phyloP scores from a whole-genome alignment of 2,113 vertebrate species.

The Lampris megalopsis region DNA sequence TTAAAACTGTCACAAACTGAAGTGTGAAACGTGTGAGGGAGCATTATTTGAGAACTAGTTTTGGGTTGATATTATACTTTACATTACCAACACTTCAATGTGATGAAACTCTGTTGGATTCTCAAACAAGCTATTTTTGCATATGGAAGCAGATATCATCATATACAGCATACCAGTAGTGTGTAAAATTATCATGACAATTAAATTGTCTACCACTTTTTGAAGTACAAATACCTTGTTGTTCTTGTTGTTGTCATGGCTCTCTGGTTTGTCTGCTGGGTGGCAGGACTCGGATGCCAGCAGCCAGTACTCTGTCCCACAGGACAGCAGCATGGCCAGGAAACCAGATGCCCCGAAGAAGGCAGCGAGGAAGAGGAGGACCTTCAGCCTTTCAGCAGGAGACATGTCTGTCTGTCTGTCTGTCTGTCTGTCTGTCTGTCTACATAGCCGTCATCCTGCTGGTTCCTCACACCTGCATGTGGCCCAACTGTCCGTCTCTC shows the following conservation, averaged over 20 bases:
- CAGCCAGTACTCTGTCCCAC: slow-evolving; percentile 91
- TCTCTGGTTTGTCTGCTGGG: slow-evolving; percentile 43
- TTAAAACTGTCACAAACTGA: too few species aligned
- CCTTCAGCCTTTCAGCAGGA: slow-evolving; percentile 79
- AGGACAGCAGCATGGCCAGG: slow-evolving; percentile 85
- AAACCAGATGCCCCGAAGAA: slow-evolving; percentile 86
- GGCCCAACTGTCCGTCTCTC: not conserved
- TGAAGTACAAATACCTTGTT: too few species aligned
- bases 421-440: not conserved
- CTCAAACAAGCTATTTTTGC: too few species aligned
- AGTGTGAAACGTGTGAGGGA: too few species aligned
- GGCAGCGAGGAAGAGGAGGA: slow-evolving; percentile 86
- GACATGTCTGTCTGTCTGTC: not conserved
- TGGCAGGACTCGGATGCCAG: slow-evolving; percentile 85
- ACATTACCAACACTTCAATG: too few species aligned
- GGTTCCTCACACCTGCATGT: not conserved
- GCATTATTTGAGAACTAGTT: too few species aligned
- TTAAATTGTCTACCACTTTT: too few species aligned
- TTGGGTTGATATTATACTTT: too few species aligned
- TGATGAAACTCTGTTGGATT: too few species aligned
- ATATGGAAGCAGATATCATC: too few species aligned
- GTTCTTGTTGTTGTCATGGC: slow-evolving; percentile 10
- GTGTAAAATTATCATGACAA: too few species aligned
- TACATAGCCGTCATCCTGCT: not conserved
- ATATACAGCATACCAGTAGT: too few species aligned